Evolutionary conservation across 2,888 invertebrate species (phyloP), one percentile per base, ranked within the genome.

Genomic region (Andrena chrysosceles): DNA sequence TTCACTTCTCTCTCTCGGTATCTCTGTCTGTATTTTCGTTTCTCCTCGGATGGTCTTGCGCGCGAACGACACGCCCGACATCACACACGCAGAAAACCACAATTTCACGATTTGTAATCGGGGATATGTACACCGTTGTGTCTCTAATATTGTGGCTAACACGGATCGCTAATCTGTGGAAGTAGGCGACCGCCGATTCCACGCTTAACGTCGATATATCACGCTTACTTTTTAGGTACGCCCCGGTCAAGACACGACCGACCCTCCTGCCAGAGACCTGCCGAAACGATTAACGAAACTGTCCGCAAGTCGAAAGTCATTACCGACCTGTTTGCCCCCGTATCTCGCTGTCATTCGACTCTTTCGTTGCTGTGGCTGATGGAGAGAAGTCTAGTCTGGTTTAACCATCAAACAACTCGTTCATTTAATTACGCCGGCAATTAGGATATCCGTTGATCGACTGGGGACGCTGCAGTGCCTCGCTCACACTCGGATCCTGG

Each of bases 101-200:
- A 66, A 66, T 35, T 42, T 79, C 63, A 75, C 75, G 69, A 56
- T 56, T 59, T 59, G 23, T 23, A 31, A 48, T 66, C 59, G 64
- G 69, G 64, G 76, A 69, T 62, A 66, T 73, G 77, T 73, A 77
- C 79, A 79, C 64, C 49, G 76, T 56, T 79, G 67, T 77, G 20
- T 76, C 74, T 80, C 33, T 77, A 48, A 85, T 81, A 64, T 78
- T 86, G 86, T 87, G 87, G 87, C 87, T 87, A 87, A 87, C 87
- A 87, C 87, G 87, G 81, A 87, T 85, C 42, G 83, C 83, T 87
- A 87, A 87, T 85, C 76, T 81, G 86, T 85, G 86, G 77, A 84
- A 72, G 54, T 56, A 74, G 81, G 84, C 86, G 20, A 54, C 56
- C n/a, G 82, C 82, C 73, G 71, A 74, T 71, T 70, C 67, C 77